Conservation (phyloP, 2,113 vertebrate genomes). For the Picathartes gymnocephalus region DNA sequence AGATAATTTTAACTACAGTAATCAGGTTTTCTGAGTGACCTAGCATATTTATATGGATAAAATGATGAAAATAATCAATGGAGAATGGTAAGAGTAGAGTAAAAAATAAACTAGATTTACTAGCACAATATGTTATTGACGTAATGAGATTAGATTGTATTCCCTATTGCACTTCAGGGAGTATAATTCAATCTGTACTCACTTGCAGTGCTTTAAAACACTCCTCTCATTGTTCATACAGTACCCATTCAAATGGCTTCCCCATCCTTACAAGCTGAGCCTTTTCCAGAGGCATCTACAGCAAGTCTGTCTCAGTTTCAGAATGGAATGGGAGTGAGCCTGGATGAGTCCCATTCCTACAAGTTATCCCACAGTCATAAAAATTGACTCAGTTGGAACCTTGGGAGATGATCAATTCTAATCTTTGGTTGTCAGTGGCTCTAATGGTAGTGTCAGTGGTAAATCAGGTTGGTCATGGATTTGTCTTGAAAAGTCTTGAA, state of each 20-base stretch:
- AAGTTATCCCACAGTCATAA: not conserved
- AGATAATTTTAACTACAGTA: slow-evolving; percentile 56
- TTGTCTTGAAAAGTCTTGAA: not conserved
- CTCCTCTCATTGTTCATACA: not conserved
- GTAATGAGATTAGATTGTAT: slow-evolving; percentile 58
- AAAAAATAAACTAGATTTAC: slow-evolving; percentile 62
- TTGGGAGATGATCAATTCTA: not conserved
- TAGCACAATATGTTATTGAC: slow-evolving; percentile 35
- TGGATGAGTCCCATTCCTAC: not conserved
- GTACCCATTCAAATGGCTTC: not conserved
- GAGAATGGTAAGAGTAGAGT: slow-evolving; percentile 29
- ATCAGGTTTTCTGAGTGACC: slow-evolving; percentile 46
- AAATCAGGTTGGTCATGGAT: not conserved
- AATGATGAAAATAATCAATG: slow-evolving; percentile 64
- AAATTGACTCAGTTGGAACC: not conserved
- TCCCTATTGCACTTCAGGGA: slow-evolving; percentile 39
- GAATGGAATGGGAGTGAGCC: not conserved
- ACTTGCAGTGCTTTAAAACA: not conserved
- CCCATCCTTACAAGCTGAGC: not conserved
- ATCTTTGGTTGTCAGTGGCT: not conserved
- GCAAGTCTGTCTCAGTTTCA: not conserved
- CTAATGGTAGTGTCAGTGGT: not conserved
- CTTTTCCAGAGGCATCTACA: not conserved
- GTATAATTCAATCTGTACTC: slow-evolving; percentile 51
- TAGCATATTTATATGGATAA: slow-evolving; percentile 41